A percentile compares a stretch with the other conserved stretches of the same genome.
Conservation (phyloP, 1,140 invertebrate species). For the Oppia nitens region DNA sequence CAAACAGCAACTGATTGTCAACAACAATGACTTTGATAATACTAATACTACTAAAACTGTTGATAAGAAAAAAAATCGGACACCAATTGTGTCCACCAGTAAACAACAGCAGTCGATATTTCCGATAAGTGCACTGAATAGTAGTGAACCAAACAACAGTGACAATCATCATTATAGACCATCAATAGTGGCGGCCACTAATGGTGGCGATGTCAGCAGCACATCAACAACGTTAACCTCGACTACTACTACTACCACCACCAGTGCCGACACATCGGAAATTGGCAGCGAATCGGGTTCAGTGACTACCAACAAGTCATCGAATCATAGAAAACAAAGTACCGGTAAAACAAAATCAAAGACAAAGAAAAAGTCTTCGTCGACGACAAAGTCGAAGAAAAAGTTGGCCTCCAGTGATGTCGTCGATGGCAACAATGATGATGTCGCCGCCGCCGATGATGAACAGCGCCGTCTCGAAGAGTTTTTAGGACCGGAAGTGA, state of each 20-base stretch:
- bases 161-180: too few species aligned
- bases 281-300: neutral
- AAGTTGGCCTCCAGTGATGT: neutral
- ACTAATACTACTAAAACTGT: neutral
- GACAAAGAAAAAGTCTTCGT: conserved; percentile 17
- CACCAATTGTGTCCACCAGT: neutral
- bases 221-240: neutral
- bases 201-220: neutral
- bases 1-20: neutral
- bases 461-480: neutral
- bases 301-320: neutral
- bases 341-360: neutral
- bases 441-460: too few species aligned
- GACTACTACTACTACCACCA: neutral
- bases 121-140: neutral
- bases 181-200: neutral
- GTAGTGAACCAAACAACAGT: neutral
- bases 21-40: neutral
- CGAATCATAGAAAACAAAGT: too few species aligned
- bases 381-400: conserved; percentile 14
- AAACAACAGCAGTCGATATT: too few species aligned
- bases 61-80: neutral
- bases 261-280: neutral
- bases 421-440: too few species aligned
- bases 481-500: neutral